phyloP scores from a whole-genome alignment of 2,113 vertebrate species.

The Pygoscelis antarcticus region DNA sequence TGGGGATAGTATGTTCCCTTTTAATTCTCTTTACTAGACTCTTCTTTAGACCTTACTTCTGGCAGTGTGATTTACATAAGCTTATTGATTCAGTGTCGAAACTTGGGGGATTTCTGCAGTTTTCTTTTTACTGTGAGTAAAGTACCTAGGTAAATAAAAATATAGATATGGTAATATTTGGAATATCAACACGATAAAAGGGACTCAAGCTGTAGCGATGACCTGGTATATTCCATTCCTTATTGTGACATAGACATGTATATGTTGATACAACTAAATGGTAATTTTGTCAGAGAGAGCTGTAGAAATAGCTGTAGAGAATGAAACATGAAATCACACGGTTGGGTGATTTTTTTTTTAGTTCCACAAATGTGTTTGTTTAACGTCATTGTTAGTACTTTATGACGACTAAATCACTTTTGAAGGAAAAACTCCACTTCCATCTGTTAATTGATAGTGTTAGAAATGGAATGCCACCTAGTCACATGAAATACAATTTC shows the following conservation, averaged over 20 bases:
- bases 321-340: neutral
- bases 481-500: constrained; percentile 3
- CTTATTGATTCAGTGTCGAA: neutral
- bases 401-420: constrained; percentile 17
- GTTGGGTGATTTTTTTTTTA: neutral
- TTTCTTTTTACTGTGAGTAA: neutral
- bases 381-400: neutral
- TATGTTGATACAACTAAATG: neutral
- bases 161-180: neutral
- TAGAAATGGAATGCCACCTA: constrained; percentile 18
- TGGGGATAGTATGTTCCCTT: neutral
- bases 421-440: neutral
- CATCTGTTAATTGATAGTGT: constrained; percentile 14
- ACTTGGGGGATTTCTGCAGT: neutral
- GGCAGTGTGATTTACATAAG: neutral
- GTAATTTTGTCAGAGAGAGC: neutral
- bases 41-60: neutral
- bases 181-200: neutral
- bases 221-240: neutral
- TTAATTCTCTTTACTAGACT: neutral
- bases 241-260: rapidly evolving
- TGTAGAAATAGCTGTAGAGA: neutral
- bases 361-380: neutral
- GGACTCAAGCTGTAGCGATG: neutral
- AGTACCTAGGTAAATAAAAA: neutral